Base-by-base conservation (phyloP, 2,797 vertebrate species). In the Esox masquinongy region DNA sequence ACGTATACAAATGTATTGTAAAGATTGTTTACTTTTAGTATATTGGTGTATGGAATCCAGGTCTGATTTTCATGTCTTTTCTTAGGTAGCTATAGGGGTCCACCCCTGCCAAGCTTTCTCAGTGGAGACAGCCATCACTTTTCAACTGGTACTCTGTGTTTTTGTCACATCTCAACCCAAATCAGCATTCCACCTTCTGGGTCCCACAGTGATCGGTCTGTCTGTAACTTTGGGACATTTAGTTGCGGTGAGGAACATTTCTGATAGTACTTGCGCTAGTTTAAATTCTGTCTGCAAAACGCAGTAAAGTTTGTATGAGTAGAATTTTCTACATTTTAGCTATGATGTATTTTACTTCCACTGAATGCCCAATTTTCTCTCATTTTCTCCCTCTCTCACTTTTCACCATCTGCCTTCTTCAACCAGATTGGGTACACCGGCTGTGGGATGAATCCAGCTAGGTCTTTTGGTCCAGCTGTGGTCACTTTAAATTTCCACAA, bases 361-460 rank as follows among this genome's bases (percentile, higher is more conserved):
- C 24, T 61, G 22, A 22, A 61, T 14, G 8, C 6, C 19, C n/a
- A 6, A 11, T 24, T 14, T 24, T 1, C 56, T 26, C 22, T 24
- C 9, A 5, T 39, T 9, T 19, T 34, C 15, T 39, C 56, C 7
- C 61, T 29, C 72, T 43, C 9, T 63, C 12, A 16, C 64, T 68
- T 22, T 59, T 24, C 22, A 24, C n/a, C 56, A 9, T 11, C 47
- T 39, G 19, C 5, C 12, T 77, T 5, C 66, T 74, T 3, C 66
- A 26, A 19, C 51, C 73, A 85, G 77, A 87, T 83, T 50, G 74
- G 69, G 19, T 77, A 82, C 68, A 85, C 81, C 0, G 76, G 85
- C 53, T 80, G 81, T 77, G 83, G 81, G 63, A 87, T 86, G 82
- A 87, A 85, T 34, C 83, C 83, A 24, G 85, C 82, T 26, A 56